A percentile compares a stretch with the other conserved stretches of the same genome.
Conservation (phyloP, 1,140 invertebrate species). For the Dendrolimus kikuchii region DNA sequence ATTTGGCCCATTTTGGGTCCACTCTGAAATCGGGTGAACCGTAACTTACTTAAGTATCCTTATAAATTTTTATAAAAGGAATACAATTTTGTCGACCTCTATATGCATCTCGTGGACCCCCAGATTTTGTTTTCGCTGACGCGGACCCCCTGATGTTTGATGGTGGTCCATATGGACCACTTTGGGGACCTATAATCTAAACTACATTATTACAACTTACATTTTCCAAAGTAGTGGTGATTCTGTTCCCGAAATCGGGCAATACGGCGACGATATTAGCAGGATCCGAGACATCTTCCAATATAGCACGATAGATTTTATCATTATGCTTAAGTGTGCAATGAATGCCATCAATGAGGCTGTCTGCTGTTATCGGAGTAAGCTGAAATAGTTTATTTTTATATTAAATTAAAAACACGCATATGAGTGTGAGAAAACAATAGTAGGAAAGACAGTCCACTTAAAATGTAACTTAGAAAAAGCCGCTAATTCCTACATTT, state of each 20-base stretch:
- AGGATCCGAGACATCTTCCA: constrained; percentile 34
- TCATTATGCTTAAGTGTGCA: constrained; percentile 43
- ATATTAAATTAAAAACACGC: constrained; percentile 2
- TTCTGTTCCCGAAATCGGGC: constrained; percentile 42
- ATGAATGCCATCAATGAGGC: constrained; percentile 39
- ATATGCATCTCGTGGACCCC: too few relatives aligned
- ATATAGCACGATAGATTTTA: constrained; percentile 45
- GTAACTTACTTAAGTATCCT: too few relatives aligned
- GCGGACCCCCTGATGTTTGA: too few relatives aligned
- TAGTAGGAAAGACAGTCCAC: too few relatives aligned
- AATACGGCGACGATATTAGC: constrained; percentile 30
- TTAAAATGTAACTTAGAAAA: too few relatives aligned
- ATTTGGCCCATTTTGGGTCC: too few relatives aligned
- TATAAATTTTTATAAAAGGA: too few relatives aligned
- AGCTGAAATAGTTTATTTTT: constrained; percentile 22
- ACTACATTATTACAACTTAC: constrained; percentile 21
- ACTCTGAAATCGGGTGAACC: too few relatives aligned
- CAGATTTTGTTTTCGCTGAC: too few relatives aligned
- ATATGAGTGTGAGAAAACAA: neutral
- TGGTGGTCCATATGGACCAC: too few relatives aligned
- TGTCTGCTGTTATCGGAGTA: constrained; percentile 33
- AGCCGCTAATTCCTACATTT: neutral
- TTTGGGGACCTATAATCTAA: neutral
- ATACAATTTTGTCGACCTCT: too few relatives aligned
- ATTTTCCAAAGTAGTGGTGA: constrained; percentile 38